Base-by-base conservation (phyloP, 2,113 vertebrate genomes). In the Salminus brasiliensis region DNA sequence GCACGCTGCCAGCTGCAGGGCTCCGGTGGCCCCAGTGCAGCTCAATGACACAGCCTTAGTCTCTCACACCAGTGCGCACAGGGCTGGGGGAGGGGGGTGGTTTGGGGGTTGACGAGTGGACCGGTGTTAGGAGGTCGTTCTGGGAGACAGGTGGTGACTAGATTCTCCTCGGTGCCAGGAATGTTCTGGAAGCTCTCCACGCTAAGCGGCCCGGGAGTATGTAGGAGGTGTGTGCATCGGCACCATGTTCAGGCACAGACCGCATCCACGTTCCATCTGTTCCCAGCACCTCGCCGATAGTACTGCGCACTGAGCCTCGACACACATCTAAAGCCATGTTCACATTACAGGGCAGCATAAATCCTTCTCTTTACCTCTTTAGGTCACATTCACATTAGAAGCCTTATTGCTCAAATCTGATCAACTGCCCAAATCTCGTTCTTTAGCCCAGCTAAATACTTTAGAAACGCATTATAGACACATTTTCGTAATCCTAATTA, bases 151-250 rank as follows among this genome's bases (percentile, higher is more conserved):
- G 87, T 88, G 87, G 87, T 83, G 84, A 86, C 53, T 73, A 84
- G 84, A 77, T 84, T 76, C 72, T 60, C 55, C n/a, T 70, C 69
- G 39, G 75, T 85, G 85, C 87, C 87, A 88, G 83, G 76, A 84
- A 76, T 72, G 76, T 71, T 78, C 87, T 87, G 87, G 87, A 84
- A 76, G 43, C 27, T 78, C 81, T 87, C 84, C 85, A 88, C 81
- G 72, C 78, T 81, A 85, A 84, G 72, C 77, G 82, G 78, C 82
- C 78, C 68, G 76, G 78, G 80, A 49, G 81, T 83, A 85, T 81
- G 87, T 88, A 73, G 87, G 87, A 87, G 87, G 87, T 86, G 84
- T 79, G 84, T 85, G 85, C 84, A 88, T 84, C 82, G 69, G 76
- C 74, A 73, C 77, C 81, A 79, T 85, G 85, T 85, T 88, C 85